These are phyloP conservation scores for Caenorhabditis afra DNA, from an alignment of 2,888 invertebrate species.

Conservation along the genomic window DNA sequence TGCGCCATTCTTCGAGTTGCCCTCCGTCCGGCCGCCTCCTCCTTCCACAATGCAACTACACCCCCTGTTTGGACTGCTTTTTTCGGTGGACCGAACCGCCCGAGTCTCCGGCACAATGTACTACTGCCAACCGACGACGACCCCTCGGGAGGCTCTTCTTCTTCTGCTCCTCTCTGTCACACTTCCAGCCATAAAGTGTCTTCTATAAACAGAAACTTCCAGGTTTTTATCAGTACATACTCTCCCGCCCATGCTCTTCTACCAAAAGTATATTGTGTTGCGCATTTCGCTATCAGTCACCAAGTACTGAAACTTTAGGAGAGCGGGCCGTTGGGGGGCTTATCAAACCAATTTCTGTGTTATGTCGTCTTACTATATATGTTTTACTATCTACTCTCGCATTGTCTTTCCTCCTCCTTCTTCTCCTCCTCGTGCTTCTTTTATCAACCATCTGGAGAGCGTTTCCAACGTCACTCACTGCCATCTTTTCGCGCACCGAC, in stretches of 20 bases:
- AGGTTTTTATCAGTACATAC: constrained; percentile 49
- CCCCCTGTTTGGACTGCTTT: constrained; percentile 53
- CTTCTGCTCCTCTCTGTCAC: constrained; percentile 9
- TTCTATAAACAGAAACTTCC: constrained; percentile 30
- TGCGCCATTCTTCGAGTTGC: constrained; percentile 56
- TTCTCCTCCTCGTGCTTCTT: constrained; percentile 19
- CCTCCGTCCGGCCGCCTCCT: constrained; percentile 9
- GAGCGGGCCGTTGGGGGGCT: constrained; percentile 16
- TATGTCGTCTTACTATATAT: constrained; percentile 60
- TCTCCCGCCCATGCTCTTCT: background rate
- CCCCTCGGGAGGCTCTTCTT: background rate
- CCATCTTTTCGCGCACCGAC: constrained; percentile 43
- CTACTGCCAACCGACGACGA: constrained; percentile 16
- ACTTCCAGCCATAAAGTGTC: constrained; percentile 6
- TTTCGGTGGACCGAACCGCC: constrained; percentile 32
- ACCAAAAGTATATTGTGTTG: constrained; percentile 36
- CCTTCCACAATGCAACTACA: constrained; percentile 46
- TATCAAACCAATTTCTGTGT: constrained; percentile 44
- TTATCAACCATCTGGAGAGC: constrained; percentile 25
- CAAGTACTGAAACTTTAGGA: constrained; percentile 42
- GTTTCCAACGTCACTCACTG: background rate
- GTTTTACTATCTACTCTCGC: constrained; percentile 46
- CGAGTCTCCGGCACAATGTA: constrained; percentile 28
- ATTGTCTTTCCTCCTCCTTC: constrained; percentile 20
- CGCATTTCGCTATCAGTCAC: constrained; percentile 34